A percentile compares a stretch with the other conserved stretches of the same genome.
Conservation (phyloP, 2,113 vertebrate genomes). For the Mohoua ochrocephala region DNA sequence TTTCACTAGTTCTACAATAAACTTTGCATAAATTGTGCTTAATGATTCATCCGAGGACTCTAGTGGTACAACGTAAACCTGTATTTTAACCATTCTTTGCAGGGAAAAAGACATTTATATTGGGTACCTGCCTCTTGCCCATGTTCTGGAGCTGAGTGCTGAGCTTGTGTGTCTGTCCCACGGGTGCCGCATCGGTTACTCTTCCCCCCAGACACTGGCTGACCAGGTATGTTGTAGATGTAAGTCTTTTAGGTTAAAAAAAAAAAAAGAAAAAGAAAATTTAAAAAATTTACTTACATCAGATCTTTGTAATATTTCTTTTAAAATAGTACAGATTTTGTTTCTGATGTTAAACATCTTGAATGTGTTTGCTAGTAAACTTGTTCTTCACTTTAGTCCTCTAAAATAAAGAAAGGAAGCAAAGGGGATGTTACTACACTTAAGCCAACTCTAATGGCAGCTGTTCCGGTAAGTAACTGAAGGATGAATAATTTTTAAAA, state of each 20-base stretch:
- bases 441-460: conserved; percentile 92
- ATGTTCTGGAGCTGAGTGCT: conserved; percentile 91
- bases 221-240: conserved; percentile 80
- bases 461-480: conserved; percentile 86
- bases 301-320: not conserved
- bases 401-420: conserved; percentile 98
- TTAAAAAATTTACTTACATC: not conserved
- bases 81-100: not conserved
- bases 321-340: not conserved
- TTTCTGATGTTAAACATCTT: not conserved
- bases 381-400: conserved; percentile 77
- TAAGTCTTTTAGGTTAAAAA: not conserved
- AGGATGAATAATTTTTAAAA: not conserved
- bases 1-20: not conserved
- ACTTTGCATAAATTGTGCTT: not conserved
- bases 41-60: not conserved
- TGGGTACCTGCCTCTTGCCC: conserved; percentile 92
- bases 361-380: not conserved
- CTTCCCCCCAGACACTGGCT: conserved; percentile 89
- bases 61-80: not conserved
- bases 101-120: conserved; percentile 91
- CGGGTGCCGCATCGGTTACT: conserved; percentile 91
- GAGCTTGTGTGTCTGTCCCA: conserved; percentile 88
- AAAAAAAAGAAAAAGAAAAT: not conserved
- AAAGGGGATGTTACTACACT: conserved; percentile 87